A percentile compares a stretch with the other conserved stretches of the same genome.
Conservation (phyloP, 2,888 invertebrate genomes). For the Molanna angustata region DNA sequence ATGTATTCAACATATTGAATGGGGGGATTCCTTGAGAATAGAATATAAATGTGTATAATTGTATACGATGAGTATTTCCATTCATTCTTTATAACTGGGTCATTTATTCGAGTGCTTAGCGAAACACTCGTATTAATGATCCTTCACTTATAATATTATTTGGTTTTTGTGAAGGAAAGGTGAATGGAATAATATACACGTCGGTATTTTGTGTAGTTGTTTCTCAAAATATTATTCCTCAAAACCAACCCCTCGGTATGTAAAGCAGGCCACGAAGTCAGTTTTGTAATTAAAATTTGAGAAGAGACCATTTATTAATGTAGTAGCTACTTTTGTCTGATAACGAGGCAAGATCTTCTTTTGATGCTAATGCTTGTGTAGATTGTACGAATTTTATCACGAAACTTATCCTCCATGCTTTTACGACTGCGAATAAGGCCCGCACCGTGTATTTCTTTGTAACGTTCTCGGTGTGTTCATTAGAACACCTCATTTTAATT, state of each 20-base stretch:
- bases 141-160: conserved; percentile 21
- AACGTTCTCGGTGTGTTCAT: neutral
- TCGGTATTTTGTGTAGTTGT: conserved; percentile 18
- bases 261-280: conserved; percentile 22
- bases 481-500: neutral
- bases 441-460: conserved; percentile 8
- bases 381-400: conserved; percentile 17
- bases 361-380: conserved; percentile 23
- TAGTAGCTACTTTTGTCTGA: conserved; percentile 19
- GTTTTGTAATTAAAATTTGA: conserved; percentile 30
- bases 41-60: conserved; percentile 14
- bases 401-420: conserved; percentile 17
- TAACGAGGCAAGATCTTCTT: conserved; percentile 22
- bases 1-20: too few species aligned
- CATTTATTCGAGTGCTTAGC: conserved; percentile 26
- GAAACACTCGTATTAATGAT: conserved; percentile 27
- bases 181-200: neutral
- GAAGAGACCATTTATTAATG: conserved; percentile 24
- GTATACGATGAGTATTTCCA: conserved; percentile 9
- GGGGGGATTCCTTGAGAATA: too few species aligned
- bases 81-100: conserved; percentile 25
- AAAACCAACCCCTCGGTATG: conserved; percentile 23
- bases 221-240: conserved; percentile 21
- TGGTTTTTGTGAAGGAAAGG: conserved; percentile 19
- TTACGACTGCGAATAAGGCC: conserved; percentile 11